A percentile compares a stretch with the other conserved stretches of the same genome.
Evolutionary conservation across 1,140 invertebrate genomes (phyloP).

Genomic region (Drosophila arizonae): DNA sequence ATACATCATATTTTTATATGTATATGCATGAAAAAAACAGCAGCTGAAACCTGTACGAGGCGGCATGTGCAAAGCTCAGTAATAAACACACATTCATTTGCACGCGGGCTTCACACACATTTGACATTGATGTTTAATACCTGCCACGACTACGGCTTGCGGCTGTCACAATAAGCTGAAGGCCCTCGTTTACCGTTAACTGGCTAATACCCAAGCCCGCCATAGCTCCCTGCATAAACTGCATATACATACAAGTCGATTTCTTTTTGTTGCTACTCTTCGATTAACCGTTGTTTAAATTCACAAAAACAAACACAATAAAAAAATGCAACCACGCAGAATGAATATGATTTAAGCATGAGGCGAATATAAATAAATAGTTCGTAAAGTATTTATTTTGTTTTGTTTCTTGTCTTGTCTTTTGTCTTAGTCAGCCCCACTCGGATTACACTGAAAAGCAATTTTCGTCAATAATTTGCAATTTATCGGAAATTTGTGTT

Average conservation of each 20-base stretch:
- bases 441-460: conserved; percentile 48
- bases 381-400: too few relatives aligned
- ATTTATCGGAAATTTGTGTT: conserved; percentile 31
- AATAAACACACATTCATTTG: conserved; percentile 15
- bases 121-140: conserved; percentile 48
- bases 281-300: conserved; percentile 47
- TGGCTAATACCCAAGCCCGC: not conserved
- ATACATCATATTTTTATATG: not conserved
- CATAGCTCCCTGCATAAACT: conserved; percentile 3
- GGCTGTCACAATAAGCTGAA: conserved; percentile 33
- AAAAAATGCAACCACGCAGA: conserved; percentile 42
- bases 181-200: conserved; percentile 50
- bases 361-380: conserved; percentile 27
- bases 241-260: not conserved
- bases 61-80: conserved; percentile 26
- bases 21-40: conserved; percentile 20
- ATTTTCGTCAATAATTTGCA: conserved; percentile 44
- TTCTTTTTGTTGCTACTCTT: conserved; percentile 49
- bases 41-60: conserved; percentile 16
- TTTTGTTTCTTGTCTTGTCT: not conserved
- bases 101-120: conserved; percentile 33
- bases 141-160: conserved; percentile 18
- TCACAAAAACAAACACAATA: not conserved
- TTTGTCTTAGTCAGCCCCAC: conserved; percentile 6
- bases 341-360: conserved; percentile 27